A percentile compares a stretch with the other conserved stretches of the same genome.
phyloP scores from a whole-genome alignment of 2,797 vertebrate species.

The Halcyon leucocephala region DNA sequence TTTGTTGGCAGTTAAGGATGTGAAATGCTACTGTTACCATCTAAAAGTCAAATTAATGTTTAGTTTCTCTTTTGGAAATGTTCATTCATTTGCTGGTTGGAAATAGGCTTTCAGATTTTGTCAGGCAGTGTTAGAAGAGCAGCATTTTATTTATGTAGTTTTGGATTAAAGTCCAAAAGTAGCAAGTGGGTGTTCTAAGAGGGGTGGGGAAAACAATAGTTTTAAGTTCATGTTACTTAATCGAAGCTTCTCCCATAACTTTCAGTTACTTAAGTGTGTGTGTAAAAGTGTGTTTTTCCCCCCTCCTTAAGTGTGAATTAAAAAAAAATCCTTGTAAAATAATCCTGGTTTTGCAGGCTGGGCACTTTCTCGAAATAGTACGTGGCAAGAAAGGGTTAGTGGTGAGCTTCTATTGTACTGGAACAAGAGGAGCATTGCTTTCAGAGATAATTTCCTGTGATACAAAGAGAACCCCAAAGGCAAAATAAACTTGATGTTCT shows the following conservation, averaged over 20 bases:
- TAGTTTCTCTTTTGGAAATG: slow-evolving; percentile 76
- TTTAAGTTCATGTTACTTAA: slow-evolving; percentile 58
- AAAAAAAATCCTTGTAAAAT: slow-evolving; percentile 18
- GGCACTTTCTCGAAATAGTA: slow-evolving; percentile 17
- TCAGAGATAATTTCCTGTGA: slow-evolving; percentile 41
- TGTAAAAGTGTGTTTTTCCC: slow-evolving; percentile 35
- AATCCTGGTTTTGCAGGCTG: slow-evolving; percentile 58
- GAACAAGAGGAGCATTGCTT: slow-evolving; percentile 19
- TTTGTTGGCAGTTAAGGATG: slow-evolving; percentile 69
- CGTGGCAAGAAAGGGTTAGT: background rate
- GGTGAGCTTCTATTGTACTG: background rate
- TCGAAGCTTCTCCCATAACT: slow-evolving; percentile 57
- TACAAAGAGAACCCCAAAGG: slow-evolving; percentile 52
- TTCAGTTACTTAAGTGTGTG: slow-evolving; percentile 40
- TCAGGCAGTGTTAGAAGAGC: slow-evolving; percentile 43
- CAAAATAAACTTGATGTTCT: slow-evolving; percentile 55
- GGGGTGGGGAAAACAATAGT: slow-evolving; percentile 56
- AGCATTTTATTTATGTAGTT: slow-evolving; percentile 59
- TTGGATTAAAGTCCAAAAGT: slow-evolving; percentile 42
- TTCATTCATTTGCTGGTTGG: slow-evolving; percentile 57
- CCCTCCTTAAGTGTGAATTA: slow-evolving; percentile 6
- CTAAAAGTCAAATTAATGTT: slow-evolving; percentile 73
- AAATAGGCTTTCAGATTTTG: slow-evolving; percentile 50
- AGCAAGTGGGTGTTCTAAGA: slow-evolving; percentile 46
- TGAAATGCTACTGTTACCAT: slow-evolving; percentile 74